Evolutionary conservation across 2,797 vertebrate species (phyloP).

Genomic region (Anas flavirostris): DNA sequence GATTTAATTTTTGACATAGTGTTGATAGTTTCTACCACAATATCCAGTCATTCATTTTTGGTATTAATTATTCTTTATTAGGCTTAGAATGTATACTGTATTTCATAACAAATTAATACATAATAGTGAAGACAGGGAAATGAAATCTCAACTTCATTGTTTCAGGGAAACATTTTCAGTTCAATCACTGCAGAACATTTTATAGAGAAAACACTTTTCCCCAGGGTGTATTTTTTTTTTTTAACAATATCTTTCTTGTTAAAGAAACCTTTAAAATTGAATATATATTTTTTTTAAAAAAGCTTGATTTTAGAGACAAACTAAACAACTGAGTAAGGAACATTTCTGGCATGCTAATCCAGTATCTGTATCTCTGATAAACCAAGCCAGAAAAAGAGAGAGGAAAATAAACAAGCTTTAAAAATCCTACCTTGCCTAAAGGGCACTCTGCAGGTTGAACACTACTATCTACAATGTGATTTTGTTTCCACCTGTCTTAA

Average conservation of each 20-base stretch:
- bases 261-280: background rate
- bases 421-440: background rate
- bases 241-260: background rate
- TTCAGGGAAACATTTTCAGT: background rate
- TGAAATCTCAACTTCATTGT: background rate
- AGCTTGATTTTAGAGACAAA: background rate
- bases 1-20: background rate
- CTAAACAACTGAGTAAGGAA: background rate
- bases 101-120: background rate
- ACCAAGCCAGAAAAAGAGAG: background rate
- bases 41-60: background rate
- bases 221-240: background rate
- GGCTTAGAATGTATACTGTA: background rate
- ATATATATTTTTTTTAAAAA: background rate
- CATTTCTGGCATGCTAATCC: background rate
- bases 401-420: background rate
- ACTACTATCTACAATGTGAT: background rate
- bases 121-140: background rate
- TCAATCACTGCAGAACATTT: background rate
- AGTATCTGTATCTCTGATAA: background rate
- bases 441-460: background rate
- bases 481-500: background rate
- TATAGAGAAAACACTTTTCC: background rate
- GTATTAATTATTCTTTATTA: background rate
- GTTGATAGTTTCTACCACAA: background rate